Evolutionary conservation across 1,140 invertebrate species (phyloP).

Genomic region (Zaprionus africanus): DNA sequence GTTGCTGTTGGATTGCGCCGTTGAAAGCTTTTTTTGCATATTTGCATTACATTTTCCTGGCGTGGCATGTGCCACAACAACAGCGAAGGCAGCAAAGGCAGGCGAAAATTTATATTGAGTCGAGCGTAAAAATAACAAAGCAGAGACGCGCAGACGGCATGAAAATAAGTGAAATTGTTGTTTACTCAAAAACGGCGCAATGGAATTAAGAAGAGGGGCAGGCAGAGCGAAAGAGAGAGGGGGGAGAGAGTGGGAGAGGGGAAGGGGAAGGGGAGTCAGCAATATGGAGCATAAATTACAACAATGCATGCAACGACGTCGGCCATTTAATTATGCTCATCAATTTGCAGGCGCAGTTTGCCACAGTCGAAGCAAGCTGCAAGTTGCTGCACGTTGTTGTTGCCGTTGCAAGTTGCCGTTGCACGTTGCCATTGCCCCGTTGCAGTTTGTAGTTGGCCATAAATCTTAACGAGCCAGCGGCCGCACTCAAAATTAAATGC

Average conservation of each 20-base stretch:
- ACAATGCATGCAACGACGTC: constrained; percentile 71
- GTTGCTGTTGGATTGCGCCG: constrained; percentile 39
- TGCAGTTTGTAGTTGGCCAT: constrained; percentile 38
- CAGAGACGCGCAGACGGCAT: constrained; percentile 77
- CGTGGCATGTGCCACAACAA: constrained; percentile 65
- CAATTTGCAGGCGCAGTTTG: constrained; percentile 61
- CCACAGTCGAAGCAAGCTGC: constrained; percentile 2
- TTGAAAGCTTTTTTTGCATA: constrained; percentile 77
- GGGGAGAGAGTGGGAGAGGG: neutral
- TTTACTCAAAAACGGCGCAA: constrained; percentile 60
- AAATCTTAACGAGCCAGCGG: constrained; percentile 67
- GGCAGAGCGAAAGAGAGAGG: neutral
- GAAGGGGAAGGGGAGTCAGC: constrained; percentile 29
- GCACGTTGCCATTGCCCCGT: constrained; percentile 3
- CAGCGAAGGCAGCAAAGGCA: neutral
- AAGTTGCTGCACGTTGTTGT: neutral
- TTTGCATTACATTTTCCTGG: constrained; percentile 79
- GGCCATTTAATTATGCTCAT: constrained; percentile 80
- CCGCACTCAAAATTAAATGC: constrained; percentile 72
- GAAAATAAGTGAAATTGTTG: constrained; percentile 83
- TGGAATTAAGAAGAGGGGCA: neutral
- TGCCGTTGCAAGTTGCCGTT: constrained; percentile 35
- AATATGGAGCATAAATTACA: constrained; percentile 80
- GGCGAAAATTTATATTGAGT: constrained; percentile 79
- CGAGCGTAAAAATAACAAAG: constrained; percentile 82